These are phyloP conservation scores for Hemibagrus guttatus DNA, from an alignment of 2,797 vertebrate genomes.

Conservation along the genomic window DNA sequence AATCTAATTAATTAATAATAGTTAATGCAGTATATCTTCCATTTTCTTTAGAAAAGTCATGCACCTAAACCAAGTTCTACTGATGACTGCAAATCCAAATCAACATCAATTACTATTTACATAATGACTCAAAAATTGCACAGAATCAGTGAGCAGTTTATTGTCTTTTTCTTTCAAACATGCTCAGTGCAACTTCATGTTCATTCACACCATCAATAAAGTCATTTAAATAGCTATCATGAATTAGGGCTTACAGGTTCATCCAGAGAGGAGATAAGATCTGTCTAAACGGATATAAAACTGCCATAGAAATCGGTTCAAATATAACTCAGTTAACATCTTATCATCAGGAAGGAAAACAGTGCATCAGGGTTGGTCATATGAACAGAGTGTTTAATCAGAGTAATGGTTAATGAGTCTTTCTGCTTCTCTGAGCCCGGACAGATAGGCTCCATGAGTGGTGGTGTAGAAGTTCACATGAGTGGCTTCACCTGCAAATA, in stretches of 20 bases:
- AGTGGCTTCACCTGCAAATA: slow-evolving; percentile 70
- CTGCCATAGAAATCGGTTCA: background rate
- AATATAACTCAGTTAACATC: background rate
- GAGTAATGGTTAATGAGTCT: slow-evolving; percentile 59
- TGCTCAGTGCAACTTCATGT: background rate
- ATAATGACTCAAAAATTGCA: background rate
- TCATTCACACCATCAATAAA: background rate
- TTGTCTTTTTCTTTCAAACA: background rate
- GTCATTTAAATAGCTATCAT: background rate
- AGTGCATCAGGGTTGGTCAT: background rate
- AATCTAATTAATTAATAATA: too few species aligned
- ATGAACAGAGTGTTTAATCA: background rate
- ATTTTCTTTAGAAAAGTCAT: background rate
- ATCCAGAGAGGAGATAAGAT: background rate
- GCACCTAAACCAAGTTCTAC: background rate
- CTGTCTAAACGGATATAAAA: background rate
- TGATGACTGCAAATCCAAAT: background rate
- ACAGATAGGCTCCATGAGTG: slow-evolving; percentile 66
- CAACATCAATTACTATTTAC: background rate
- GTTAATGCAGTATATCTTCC: background rate
- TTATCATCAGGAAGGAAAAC: background rate
- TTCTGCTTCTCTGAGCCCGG: slow-evolving; percentile 64
- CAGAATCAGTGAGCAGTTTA: background rate
- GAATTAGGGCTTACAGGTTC: background rate
- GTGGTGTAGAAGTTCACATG: slow-evolving; percentile 68